phyloP scores from a whole-genome alignment of 2,888 invertebrate genomes.

The Nymphalis c-album region DNA sequence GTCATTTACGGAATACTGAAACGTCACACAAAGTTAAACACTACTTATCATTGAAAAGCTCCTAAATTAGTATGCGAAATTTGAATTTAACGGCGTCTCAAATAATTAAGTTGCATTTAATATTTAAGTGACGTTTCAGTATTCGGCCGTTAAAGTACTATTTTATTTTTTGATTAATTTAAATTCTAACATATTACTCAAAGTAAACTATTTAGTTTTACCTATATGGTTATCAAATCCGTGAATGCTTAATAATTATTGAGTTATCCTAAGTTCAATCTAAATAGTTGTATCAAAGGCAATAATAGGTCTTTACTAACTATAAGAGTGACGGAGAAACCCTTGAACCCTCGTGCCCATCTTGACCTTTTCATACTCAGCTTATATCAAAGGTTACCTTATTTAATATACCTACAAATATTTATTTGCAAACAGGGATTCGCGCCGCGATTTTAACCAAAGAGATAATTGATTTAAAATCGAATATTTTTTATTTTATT shows the following conservation, averaged over 20 bases:
- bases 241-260: background rate
- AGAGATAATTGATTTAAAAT: too few species aligned
- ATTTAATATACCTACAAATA: background rate
- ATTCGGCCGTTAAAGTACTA: too few species aligned
- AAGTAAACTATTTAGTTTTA: too few species aligned
- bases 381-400: constrained; percentile 2
- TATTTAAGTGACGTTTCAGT: too few species aligned
- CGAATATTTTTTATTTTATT: too few species aligned
- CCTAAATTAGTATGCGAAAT: too few species aligned
- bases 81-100: too few species aligned
- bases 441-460: too few species aligned
- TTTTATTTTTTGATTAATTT: background rate
- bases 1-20: too few species aligned
- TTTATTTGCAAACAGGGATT: background rate
- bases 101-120: too few species aligned
- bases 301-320: background rate
- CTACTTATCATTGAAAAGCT: too few species aligned
- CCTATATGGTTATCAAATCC: background rate
- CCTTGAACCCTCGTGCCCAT: background rate
- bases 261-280: background rate
- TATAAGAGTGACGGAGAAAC: background rate
- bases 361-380: background rate
- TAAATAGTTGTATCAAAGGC: background rate
- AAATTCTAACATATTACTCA: background rate
- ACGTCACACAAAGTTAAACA: too few species aligned